These are phyloP conservation scores for Apoda limacodes DNA, from an alignment of 2,888 invertebrate species.

Conservation along the genomic window DNA sequence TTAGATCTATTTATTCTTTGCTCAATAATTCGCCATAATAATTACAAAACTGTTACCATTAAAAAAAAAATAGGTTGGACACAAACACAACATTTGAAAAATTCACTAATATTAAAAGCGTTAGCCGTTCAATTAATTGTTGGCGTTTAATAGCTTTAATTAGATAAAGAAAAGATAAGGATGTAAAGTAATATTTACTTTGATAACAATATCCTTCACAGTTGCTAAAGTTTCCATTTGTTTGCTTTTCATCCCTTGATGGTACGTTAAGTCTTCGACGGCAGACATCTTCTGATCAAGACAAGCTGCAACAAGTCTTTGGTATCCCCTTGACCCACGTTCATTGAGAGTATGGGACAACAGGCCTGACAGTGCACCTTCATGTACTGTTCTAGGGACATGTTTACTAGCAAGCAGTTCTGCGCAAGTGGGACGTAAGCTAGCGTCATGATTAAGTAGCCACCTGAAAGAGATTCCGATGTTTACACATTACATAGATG, in stretches of 20 bases:
- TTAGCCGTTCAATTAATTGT: no score
- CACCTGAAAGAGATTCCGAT: no score
- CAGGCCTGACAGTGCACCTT: slow-evolving; percentile 85
- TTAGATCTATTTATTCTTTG: no score
- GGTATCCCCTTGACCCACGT: slow-evolving; percentile 60
- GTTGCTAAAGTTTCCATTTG: slow-evolving; percentile 26
- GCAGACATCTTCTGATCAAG: slow-evolving; percentile 65
- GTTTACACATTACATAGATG: no score
- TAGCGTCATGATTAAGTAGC: slow-evolving; percentile 88
- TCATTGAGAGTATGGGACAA: slow-evolving; percentile 85
- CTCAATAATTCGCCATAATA: no score
- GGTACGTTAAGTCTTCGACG: slow-evolving; percentile 86
- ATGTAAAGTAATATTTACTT: no score
- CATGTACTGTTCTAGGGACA: slow-evolving; percentile 90
- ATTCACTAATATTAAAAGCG: no score
- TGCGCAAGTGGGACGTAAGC: slow-evolving; percentile 84
- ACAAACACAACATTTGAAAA: no score
- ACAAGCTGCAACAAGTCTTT: slow-evolving; percentile 41
- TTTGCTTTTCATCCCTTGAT: slow-evolving; percentile 36
- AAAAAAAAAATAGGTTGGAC: no score
- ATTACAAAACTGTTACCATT: no score
- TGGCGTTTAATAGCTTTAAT: no score
- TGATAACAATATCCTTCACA: slow-evolving; percentile 38
- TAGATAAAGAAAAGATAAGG: no score
- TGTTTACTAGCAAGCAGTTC: slow-evolving; percentile 86